Evolutionary conservation across 92 coral and sea anemone genomes (phyloP).

Genomic region (Actinernus sp.): DNA sequence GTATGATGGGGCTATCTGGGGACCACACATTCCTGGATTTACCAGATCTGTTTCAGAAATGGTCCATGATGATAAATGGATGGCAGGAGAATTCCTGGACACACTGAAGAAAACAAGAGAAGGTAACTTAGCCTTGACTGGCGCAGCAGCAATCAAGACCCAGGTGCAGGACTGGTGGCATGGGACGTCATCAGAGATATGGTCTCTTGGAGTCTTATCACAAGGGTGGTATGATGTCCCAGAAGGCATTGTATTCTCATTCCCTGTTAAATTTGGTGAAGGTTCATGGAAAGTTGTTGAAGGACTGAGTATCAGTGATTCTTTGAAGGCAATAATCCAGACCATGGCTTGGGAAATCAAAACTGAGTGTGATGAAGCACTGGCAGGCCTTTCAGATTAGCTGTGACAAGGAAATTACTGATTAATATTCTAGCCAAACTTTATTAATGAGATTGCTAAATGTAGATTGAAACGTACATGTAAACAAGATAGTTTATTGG

Average conservation of each 20-base stretch:
- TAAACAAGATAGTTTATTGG: too few relatives aligned
- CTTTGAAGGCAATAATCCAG: conserved; percentile 47
- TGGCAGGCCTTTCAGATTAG: too few relatives aligned
- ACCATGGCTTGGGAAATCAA: conserved; percentile 74
- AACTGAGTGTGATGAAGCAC: conserved; percentile 58
- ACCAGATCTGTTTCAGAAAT: conserved; percentile 91
- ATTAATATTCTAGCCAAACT: too few relatives aligned
- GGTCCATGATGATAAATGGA: conserved; percentile 98
- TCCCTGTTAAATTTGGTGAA: conserved; percentile 84
- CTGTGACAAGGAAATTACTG: too few relatives aligned
- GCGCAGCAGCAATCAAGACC: conserved; percentile 76
- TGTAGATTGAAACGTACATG: too few relatives aligned
- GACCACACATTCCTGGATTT: conserved; percentile 94
- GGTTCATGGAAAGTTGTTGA: conserved; percentile 90
- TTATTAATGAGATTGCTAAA: too few relatives aligned
- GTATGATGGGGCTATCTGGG: conserved; percentile 99
- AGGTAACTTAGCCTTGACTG: conserved; percentile 54
- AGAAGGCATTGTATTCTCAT: conserved; percentile 84
- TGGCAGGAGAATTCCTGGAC: conserved; percentile 79
- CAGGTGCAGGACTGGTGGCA: conserved; percentile 85
- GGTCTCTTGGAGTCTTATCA: conserved; percentile 87
- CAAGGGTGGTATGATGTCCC: conserved; percentile 97
- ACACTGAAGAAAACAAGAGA: conserved; percentile 62
- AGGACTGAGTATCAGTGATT: conserved; percentile 64
- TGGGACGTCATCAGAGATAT: conserved; percentile 71